Conservation (phyloP, 2,797 vertebrate species). For the Paedocypris micromegethes region DNA sequence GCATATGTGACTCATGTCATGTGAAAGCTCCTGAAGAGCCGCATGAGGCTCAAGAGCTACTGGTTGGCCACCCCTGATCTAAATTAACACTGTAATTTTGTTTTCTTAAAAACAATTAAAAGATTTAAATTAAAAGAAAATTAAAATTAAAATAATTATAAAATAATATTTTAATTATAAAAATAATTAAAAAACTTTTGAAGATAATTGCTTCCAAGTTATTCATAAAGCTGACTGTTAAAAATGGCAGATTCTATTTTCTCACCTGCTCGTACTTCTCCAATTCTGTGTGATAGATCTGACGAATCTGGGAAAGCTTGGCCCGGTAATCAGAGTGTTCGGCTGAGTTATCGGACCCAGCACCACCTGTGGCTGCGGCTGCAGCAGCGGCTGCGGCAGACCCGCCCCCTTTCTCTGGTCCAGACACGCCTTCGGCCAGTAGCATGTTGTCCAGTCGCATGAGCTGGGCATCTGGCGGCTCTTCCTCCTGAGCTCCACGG, state of each 20-base stretch:
- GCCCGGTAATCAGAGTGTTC: conserved; percentile 98
- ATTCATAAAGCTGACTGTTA: not conserved
- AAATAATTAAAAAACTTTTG: too few relatives aligned
- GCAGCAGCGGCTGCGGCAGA: conserved; percentile 87
- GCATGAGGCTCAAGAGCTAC: too few relatives aligned
- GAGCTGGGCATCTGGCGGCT: conserved; percentile 94
- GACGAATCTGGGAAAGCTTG: conserved; percentile 95
- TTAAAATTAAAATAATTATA: too few relatives aligned
- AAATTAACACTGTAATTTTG: too few relatives aligned
- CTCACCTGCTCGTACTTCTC: conserved; percentile 99
- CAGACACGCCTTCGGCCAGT: conserved; percentile 92
- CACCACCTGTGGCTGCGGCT: conserved; percentile 79
- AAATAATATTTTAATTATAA: too few relatives aligned
- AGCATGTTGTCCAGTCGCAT: conserved; percentile 99
- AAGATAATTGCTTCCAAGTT: not conserved
- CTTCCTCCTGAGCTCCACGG: conserved; percentile 95
- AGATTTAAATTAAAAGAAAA: too few relatives aligned
- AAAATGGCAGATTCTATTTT: not conserved
- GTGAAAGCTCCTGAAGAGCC: too few relatives aligned
- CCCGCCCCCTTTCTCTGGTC: conserved; percentile 93
- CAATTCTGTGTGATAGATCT: conserved; percentile 99
- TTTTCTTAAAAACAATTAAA: too few relatives aligned
- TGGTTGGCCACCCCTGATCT: too few relatives aligned
- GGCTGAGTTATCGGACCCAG: conserved; percentile 87
- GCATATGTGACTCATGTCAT: too few relatives aligned